Percentiles rank a stretch among this genome's conserved stretches.
Evolutionary conservation across 2,797 vertebrate genomes (phyloP).

Genomic region (Bucorvus abyssinicus): DNA sequence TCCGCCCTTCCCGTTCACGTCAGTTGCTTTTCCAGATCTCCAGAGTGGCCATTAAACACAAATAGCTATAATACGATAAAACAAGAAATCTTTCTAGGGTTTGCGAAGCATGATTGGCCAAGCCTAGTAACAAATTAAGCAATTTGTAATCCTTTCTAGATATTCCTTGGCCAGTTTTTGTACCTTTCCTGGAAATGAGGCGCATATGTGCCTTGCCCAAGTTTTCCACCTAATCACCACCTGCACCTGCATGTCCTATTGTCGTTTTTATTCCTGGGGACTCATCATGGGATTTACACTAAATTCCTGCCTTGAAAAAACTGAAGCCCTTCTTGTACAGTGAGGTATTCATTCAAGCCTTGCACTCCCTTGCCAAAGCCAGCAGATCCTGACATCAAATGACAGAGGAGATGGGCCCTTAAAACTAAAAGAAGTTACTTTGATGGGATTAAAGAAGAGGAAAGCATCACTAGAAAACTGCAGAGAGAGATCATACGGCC

Average conservation of each 20-base stretch:
- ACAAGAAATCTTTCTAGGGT: not conserved
- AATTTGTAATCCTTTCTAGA: no score
- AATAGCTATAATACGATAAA: rapidly evolving
- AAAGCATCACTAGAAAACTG: not conserved
- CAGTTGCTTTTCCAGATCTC: not conserved
- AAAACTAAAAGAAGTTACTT: not conserved
- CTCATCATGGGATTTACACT: not conserved
- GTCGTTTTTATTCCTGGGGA: not conserved
- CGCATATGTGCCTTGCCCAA: rapidly evolving
- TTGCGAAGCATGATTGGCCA: not conserved
- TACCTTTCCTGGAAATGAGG: not conserved
- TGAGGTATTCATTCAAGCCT: not conserved
- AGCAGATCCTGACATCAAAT: not conserved
- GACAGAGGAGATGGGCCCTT: not conserved
- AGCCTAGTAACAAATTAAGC: not conserved
- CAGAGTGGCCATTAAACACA: not conserved
- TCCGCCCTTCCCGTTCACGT: rapidly evolving
- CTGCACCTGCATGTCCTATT: not conserved
- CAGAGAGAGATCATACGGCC: not conserved
- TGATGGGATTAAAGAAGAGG: not conserved
- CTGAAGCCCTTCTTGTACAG: not conserved
- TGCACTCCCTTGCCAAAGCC: not conserved
- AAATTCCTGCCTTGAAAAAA: not conserved
- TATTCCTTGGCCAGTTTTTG: not conserved
- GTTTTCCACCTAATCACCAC: not conserved